Evolutionary conservation across 37 sponge, comb jelly and placozoan genomes (phyloP), one percentile per base, ranked within the genome.

Genomic region (Eunapius fragilis): DNA sequence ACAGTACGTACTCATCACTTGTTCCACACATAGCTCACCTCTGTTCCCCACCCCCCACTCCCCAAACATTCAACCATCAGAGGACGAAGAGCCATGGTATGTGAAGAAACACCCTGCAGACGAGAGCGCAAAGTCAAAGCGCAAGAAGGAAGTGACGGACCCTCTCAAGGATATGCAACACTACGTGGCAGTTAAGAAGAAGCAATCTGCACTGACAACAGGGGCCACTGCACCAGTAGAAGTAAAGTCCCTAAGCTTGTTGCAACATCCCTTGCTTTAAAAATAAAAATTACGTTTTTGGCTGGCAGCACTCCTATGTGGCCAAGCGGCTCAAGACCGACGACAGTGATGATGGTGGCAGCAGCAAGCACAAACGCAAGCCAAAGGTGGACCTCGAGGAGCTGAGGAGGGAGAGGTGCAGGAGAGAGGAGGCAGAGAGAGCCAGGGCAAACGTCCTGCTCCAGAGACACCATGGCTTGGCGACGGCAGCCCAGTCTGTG

Each of bases 101-200:
- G 30, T 74, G 11, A 73, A 37, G 19, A 33, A 27, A 14, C 67
- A 58, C 22, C 25, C 11, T 0, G 22, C 27, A 10, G 89, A 74
- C 10, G 89, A 82, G 68, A 86, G 77, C 74, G 58, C 72, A 23
- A 78, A 87, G 31, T 75, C 83, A 33, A 82, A 87, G 67, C 74
- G 69, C 27, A 91, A 45, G 72, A 96, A 91, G 50, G 82, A 82
- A 0, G 25, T 67, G 24, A 85, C 83, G 87, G 96, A 96, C 72
- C 96, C 96, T 23, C 78, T 94, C 37, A 80, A 80, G 9, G 83
- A 85, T 48, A 94, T 94, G 92, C 92, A 78, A 41, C 34, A 76
- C 6, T 76, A 38, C 69, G 37, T 94, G 31, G 76, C 34, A 25
- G 79, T n/a, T 6, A 94, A 87, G 74, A 89, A 68, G 70, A 92